phyloP scores from a whole-genome alignment of 2,888 invertebrate species.

The Poecilus cupreus region DNA sequence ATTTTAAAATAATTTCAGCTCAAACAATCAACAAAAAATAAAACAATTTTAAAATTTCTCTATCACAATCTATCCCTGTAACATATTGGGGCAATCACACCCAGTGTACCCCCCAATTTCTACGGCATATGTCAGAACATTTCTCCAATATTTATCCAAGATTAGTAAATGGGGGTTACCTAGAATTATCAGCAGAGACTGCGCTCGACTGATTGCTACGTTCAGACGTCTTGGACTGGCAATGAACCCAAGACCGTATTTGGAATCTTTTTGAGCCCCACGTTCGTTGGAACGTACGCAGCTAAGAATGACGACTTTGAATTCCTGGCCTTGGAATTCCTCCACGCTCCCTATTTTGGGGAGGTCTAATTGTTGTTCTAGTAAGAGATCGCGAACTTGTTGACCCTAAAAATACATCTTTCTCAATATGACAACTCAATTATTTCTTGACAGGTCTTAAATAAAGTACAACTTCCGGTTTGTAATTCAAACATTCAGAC shows the following conservation, averaged over 20 bases:
- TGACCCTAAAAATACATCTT: slow-evolving; percentile 74
- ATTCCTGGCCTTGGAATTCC: slow-evolving; percentile 91
- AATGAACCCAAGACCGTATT: slow-evolving; percentile 82
- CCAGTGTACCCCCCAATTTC: slow-evolving; percentile 81
- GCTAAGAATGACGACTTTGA: slow-evolving; percentile 83
- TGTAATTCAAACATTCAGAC: no score
- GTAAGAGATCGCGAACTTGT: slow-evolving; percentile 77
- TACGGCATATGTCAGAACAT: slow-evolving; percentile 79
- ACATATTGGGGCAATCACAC: slow-evolving; percentile 76
- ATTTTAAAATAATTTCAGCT: no score
- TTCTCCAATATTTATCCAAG: slow-evolving; percentile 81
- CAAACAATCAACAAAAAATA: no score
- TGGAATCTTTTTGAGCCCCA: slow-evolving; percentile 72
- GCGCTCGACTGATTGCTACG: slow-evolving; percentile 91
- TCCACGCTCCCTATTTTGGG: slow-evolving; percentile 89
- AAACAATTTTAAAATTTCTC: no score
- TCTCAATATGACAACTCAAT: not conserved
- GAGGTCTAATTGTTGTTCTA: slow-evolving; percentile 73
- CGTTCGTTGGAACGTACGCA: slow-evolving; percentile 77
- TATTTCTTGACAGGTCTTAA: no score
- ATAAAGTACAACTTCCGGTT: no score
- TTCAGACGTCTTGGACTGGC: slow-evolving; percentile 87
- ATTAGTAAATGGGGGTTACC: slow-evolving; percentile 87
- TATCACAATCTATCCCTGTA: no score
- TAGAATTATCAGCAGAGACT: slow-evolving; percentile 85